Percentiles rank a stretch among this genome's conserved stretches.
Conservation (phyloP, 2,113 vertebrate genomes). For the Brienomyrus longianalis region DNA sequence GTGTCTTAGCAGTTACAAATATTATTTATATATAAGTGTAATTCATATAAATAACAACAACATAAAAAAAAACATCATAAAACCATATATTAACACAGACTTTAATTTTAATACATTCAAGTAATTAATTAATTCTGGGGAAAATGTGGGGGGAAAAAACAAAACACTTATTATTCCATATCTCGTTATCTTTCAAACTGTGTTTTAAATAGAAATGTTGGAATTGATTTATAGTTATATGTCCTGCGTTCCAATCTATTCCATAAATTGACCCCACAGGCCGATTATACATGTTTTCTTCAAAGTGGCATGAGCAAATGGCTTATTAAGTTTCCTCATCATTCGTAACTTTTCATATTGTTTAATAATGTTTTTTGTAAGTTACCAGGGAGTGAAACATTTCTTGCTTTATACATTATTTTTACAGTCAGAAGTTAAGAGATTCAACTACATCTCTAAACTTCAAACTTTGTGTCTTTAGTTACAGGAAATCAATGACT, state of each 20-base stretch:
- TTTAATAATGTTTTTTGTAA: not conserved
- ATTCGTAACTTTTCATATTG: not conserved
- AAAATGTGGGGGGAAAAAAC: too few species aligned
- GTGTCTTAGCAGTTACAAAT: not conserved
- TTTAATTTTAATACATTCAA: not conserved
- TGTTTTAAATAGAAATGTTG: too few species aligned
- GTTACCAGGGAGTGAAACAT: not conserved
- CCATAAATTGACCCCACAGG: not conserved
- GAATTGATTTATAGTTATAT: not conserved
- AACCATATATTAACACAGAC: not conserved
- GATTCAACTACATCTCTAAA: not conserved
- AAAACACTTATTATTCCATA: too few species aligned
- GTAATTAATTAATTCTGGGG: too few species aligned
- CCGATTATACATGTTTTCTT: not conserved
- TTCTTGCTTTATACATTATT: not conserved
- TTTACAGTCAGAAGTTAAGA: not conserved
- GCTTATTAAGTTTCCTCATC: not conserved
- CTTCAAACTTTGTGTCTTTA: not conserved
- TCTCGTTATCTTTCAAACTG: too few species aligned
- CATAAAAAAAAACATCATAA: not conserved
- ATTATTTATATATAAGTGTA: not conserved
- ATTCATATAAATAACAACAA: not conserved
- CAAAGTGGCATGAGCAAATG: not conserved
- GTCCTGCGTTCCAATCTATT: not conserved
- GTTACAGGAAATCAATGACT: not conserved